A percentile compares a stretch with the other conserved stretches of the same genome.
Conservation (phyloP, 2,113 vertebrate species). For the Lasiurus cinereus region DNA sequence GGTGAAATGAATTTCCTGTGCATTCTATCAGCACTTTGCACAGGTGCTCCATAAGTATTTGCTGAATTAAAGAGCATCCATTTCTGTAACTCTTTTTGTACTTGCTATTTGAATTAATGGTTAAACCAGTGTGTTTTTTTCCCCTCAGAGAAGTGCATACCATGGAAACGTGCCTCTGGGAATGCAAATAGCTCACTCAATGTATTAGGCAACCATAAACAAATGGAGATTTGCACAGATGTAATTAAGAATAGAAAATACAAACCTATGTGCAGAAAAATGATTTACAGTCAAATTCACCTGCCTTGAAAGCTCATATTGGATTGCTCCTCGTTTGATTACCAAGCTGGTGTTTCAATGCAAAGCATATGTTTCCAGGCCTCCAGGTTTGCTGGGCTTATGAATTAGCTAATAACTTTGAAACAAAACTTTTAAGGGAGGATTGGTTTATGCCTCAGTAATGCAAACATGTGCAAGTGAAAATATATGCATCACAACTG, state of each 20-base stretch:
- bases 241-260: constrained; percentile 88
- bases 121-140: constrained; percentile 43
- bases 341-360: constrained; percentile 77
- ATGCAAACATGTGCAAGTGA: constrained; percentile 27
- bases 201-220: constrained; percentile 84
- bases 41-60: not conserved
- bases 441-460: constrained; percentile 65
- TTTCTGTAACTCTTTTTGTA: constrained; percentile 33
- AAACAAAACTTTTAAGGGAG: constrained; percentile 70
- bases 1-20: not conserved
- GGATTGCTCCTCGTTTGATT: constrained; percentile 78
- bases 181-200: constrained; percentile 84
- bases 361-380: constrained; percentile 77
- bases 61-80: constrained; percentile 42
- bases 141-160: constrained; percentile 61
- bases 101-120: constrained; percentile 78
- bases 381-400: constrained; percentile 45
- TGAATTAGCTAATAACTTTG: constrained; percentile 75
- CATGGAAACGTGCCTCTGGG: constrained; percentile 84
- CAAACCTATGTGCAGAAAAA: constrained; percentile 81
- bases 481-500: constrained; percentile 72
- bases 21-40: not conserved
- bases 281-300: constrained; percentile 86
- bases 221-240: constrained; percentile 88
- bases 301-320: constrained; percentile 80